Conservation (phyloP, 1,140 invertebrate species). For the Akabosia matsudoensis region DNA sequence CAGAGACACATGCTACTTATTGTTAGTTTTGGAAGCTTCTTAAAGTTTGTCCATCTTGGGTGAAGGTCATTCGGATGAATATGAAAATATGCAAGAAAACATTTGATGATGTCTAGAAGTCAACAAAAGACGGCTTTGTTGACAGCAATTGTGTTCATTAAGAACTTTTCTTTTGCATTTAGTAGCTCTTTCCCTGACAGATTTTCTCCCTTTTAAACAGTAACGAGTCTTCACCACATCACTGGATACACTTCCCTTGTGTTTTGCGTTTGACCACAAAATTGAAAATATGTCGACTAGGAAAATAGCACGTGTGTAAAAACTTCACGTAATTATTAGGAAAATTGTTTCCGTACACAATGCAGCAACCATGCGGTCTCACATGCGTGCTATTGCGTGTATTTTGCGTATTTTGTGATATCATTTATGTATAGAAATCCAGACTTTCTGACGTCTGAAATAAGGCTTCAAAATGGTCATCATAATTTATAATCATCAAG, state of each 20-base stretch:
- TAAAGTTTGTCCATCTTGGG: not conserved
- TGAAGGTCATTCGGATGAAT: not conserved
- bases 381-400: too few relatives aligned
- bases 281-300: conserved; percentile 41
- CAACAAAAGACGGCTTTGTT: too few relatives aligned
- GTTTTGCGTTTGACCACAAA: conserved; percentile 43
- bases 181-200: not conserved
- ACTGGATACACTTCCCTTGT: not conserved
- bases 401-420: too few relatives aligned
- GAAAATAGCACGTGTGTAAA: not conserved
- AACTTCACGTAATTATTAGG: not conserved
- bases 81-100: not conserved
- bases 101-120: not conserved
- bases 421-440: too few relatives aligned
- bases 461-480: too few relatives aligned
- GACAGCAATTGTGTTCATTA: not conserved
- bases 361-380: too few relatives aligned
- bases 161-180: too few relatives aligned
- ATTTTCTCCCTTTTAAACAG: not conserved
- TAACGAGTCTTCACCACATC: not conserved
- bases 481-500: too few relatives aligned
- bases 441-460: too few relatives aligned
- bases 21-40: not conserved
- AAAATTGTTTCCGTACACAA: not conserved
- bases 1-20: not conserved